Conservation (phyloP, 2,113 vertebrate species). For the Cettia cetti region DNA sequence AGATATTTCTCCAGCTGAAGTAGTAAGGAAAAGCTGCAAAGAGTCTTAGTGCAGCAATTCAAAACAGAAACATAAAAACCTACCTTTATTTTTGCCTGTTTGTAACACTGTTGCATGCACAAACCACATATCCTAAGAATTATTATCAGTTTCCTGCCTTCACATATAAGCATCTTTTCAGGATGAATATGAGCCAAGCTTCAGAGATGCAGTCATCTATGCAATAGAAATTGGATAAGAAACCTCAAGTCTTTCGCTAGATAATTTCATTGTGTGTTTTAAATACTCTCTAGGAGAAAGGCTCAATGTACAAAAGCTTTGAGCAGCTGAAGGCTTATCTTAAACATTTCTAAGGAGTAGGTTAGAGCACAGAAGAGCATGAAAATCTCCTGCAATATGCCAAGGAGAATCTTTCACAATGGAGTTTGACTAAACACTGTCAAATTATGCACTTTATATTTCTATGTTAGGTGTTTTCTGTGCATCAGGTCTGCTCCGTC, state of each 20-base stretch:
- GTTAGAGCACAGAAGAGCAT: neutral
- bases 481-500: neutral
- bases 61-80: neutral
- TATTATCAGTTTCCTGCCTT: neutral
- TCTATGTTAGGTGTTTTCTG: neutral
- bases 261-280: neutral
- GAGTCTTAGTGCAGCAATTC: neutral
- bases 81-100: neutral
- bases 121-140: neutral
- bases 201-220: neutral
- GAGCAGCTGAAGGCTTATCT: neutral
- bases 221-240: neutral
- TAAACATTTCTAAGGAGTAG: neutral
- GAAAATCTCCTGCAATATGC: neutral
- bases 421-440: neutral
- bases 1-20: neutral
- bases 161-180: neutral
- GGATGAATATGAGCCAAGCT: neutral
- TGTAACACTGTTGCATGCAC: neutral
- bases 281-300: neutral
- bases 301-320: neutral
- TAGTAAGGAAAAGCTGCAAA: neutral
- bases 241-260: neutral
- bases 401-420: neutral
- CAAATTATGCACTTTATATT: neutral